Evolutionary conservation across 2,113 vertebrate species (phyloP).

Genomic region (Anolis carolinensis): DNA sequence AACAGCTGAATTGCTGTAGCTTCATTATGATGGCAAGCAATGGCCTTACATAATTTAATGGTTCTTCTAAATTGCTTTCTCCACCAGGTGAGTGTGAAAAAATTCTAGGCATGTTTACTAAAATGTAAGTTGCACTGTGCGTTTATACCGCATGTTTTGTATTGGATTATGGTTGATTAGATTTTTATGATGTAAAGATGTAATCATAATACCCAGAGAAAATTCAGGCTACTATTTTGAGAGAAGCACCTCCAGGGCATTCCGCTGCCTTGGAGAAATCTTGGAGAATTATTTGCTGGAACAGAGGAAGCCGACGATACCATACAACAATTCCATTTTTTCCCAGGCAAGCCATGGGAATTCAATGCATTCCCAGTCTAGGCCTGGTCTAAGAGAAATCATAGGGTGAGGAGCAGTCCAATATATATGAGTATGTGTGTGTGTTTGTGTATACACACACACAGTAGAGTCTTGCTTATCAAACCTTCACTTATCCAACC

Average conservation of each 20-base stretch:
- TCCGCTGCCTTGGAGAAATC: background rate
- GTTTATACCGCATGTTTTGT: no score
- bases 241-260: background rate
- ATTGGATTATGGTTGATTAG: background rate
- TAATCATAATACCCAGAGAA: background rate
- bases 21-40: background rate
- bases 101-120: background rate
- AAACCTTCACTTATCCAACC: no score
- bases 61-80: background rate
- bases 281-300: background rate
- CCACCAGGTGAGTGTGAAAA: background rate
- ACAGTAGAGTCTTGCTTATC: no score
- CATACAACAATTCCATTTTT: background rate
- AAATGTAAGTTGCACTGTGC: background rate
- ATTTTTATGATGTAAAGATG: background rate
- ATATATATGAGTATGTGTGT: no score
- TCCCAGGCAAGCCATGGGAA: background rate
- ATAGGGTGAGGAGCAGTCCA: no score
- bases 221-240: background rate
- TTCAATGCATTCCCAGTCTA: no score
- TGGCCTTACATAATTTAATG: background rate
- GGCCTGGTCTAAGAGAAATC: no score
- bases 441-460: no score
- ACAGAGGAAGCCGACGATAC: no score
- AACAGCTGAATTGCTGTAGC: background rate